Evolutionary conservation across 2,113 vertebrate species (phyloP).

Genomic region (Boulengeromyrus knoepffleri): DNA sequence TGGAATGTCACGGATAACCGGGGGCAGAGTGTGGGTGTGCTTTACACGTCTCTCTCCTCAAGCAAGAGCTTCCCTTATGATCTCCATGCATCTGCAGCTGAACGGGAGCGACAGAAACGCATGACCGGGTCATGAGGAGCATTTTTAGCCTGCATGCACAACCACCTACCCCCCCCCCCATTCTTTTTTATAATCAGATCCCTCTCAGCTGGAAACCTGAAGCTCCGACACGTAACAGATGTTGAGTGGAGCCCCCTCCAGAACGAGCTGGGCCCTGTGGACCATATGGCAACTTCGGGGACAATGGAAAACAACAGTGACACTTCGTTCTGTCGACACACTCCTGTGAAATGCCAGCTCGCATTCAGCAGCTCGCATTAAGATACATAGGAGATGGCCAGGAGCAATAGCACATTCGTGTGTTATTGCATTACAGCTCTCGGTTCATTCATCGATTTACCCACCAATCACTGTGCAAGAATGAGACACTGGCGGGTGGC

Average conservation of each 20-base stretch:
- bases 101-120: neutral
- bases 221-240: slow-evolving; percentile 13
- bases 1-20: neutral
- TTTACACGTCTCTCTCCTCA: neutral
- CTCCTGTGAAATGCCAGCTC: neutral
- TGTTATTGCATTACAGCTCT: neutral
- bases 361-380: neutral
- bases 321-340: neutral
- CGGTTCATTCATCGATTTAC: neutral
- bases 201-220: slow-evolving; percentile 5
- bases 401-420: neutral
- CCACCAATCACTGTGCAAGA: neutral
- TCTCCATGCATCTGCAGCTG: neutral
- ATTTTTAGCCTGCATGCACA: neutral
- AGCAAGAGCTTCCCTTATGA: neutral
- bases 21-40: neutral
- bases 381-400: neutral
- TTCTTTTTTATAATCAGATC: neutral
- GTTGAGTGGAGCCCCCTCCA: neutral
- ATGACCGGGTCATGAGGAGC: neutral
- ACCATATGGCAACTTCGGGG: slow-evolving; percentile 7
- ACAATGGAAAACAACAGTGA: neutral
- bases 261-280: neutral
- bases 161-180: neutral
- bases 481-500: neutral